Base-by-base conservation (phyloP, 2,888 invertebrate genomes). In the Caenorhabditis auriculariae region DNA sequence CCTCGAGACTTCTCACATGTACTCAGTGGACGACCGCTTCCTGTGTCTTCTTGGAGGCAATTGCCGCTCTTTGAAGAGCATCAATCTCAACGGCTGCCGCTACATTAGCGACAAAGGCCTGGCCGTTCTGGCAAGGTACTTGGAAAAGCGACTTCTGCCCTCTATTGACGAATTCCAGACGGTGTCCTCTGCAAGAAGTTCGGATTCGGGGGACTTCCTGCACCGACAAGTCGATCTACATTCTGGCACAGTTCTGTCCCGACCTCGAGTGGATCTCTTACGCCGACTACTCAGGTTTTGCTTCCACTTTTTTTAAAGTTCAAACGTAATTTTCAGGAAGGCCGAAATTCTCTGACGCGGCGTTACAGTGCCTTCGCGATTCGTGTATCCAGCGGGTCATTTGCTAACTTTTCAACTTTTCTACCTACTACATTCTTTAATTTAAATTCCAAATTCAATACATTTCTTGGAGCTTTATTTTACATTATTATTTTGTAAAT, bases 1-100 rank as follows among this genome's bases (percentile, higher is more conserved):
- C 17, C 38, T 81, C 37, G 81, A 81, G 59, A 69, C 74, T 23
- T 78, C 80, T 7, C 71, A 79, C 54, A 81, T 81, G 78, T 45
- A 58, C 12, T 61, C 71, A n/a, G 75, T 81, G 5, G 81, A 81
- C 53, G 81, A 81, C 48, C 67, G 80, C 17, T 81, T 81, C 43
- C 54, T 81, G 23, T 57, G 62, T 19, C 56, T 79, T 5, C 49
- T 81, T 24, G 79, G 77, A 17, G 70, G 68, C 39, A 80, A 77
- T 54, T 78, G 78, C 54, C 63, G 70, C 19, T 52, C 62, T 23
- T 48, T 71, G 27, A 55, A 65, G 28, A 63, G 59, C 24, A 43
- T 81, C 46, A 81, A 81, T 61, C 74, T 81, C 61, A 81, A 81
- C 54, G 81, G 81, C 21, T 81, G 81, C 54, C 54, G 58, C 15